Percentiles rank a stretch among this genome's conserved stretches.
Evolutionary conservation across 2,888 invertebrate species (phyloP).

Genomic region (Myopa tessellatipennis): DNA sequence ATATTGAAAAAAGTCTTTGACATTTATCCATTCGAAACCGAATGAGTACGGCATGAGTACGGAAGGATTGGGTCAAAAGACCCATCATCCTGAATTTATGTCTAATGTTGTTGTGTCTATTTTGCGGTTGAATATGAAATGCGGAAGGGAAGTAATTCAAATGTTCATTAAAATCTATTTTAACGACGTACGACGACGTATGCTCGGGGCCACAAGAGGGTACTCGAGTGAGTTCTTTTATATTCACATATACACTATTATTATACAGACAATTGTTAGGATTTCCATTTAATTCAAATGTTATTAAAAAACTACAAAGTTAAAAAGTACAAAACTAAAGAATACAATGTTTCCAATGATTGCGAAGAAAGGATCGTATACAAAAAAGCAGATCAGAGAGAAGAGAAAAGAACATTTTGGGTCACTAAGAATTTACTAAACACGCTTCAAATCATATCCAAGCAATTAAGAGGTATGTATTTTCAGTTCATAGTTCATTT

Average conservation of each 20-base stretch:
- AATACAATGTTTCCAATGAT: not conserved
- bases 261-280: not conserved
- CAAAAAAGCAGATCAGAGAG: too few relatives aligned
- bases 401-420: too few relatives aligned
- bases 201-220: not conserved
- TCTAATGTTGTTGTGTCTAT: conserved; percentile 39
- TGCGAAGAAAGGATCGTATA: not conserved
- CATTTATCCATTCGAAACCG: conserved; percentile 60
- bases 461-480: not conserved
- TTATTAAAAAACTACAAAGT: not conserved
- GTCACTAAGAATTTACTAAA: too few relatives aligned
- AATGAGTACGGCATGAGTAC: conserved; percentile 44
- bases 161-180: conserved; percentile 28
- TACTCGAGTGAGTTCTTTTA: conserved; percentile 9
- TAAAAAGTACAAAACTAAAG: not conserved
- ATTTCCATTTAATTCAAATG: not conserved
- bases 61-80: conserved; percentile 44
- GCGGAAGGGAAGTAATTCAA: conserved; percentile 14
- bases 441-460: not conserved
- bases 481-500: not conserved
- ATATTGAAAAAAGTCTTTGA: conserved; percentile 46
- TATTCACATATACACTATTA: not conserved
- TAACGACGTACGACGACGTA: not conserved
- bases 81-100: conserved; percentile 17
- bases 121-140: conserved; percentile 21